phyloP scores from a whole-genome alignment of 2,888 invertebrate species.

The Creontiades dilutus region DNA sequence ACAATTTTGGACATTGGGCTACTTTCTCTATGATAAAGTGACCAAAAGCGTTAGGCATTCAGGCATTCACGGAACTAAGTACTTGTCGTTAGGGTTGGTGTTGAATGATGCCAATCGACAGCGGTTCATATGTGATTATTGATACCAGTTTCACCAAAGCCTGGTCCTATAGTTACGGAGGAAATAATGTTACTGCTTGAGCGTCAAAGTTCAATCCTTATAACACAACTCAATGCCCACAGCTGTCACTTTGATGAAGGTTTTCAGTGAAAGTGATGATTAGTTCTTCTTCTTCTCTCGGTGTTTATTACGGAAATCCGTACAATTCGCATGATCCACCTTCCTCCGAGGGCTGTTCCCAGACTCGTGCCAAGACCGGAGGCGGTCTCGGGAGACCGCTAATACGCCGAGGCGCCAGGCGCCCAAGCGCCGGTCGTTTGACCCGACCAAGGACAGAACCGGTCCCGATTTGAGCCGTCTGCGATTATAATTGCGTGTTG shows the following conservation, averaged over 20 bases:
- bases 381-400: neutral
- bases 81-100: no score
- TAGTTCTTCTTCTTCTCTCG: neutral
- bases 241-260: neutral
- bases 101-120: no score
- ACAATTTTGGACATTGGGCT: no score
- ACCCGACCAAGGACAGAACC: slow-evolving; percentile 30
- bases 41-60: no score
- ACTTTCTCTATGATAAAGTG: no score
- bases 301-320: neutral
- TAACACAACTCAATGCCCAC: neutral
- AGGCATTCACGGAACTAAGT: no score
- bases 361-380: neutral
- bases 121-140: no score
- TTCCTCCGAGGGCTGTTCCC: neutral
- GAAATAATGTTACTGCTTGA: no score
- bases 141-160: no score
- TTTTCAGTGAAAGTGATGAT: neutral
- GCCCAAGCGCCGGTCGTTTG: neutral
- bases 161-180: no score
- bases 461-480: neutral
- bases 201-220: no score
- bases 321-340: neutral
- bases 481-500: slow-evolving; percentile 36
- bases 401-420: slow-evolving; percentile 24